Base-by-base conservation (phyloP, 1,140 invertebrate genomes). In the Bursaphelenchus mucronatus region DNA sequence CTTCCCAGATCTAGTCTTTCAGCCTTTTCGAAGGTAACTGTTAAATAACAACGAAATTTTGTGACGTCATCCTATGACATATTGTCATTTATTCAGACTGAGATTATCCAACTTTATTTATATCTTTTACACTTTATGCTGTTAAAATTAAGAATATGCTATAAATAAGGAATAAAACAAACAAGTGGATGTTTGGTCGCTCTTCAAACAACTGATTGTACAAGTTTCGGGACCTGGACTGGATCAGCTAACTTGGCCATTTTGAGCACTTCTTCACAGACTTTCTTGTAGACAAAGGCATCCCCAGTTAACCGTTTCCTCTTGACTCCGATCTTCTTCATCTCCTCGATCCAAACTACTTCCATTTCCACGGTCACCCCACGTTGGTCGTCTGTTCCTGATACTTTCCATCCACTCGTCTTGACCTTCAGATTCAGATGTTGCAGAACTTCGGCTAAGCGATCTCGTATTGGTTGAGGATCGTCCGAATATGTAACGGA, bases 241-340 rank as follows among this genome's bases (percentile, higher is more conserved):
- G 30, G 30, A 30, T 30, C 30, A 30, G 30, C 30, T 3, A 30
- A 5, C 5, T 30, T 39, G 54, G 54, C 54, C 54, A 55, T 55
- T 6, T 55, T n/a, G 19, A 92, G 83, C 44, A 91, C 86, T 82
- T 91, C 87, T 82, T 92, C 90, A 76, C 89, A 90, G n/a, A 90
- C 86, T 64, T 86, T 87, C 79, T 91, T 91, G 78, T 92, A 92
- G 61, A 88, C 87, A 89, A 90, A 91, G 3, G 88, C 86, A 79
- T 91, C 88, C 3, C 90, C 90, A 78, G 89, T 89, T 0, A 91
- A 84, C 61, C 90, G 82, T 76, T 90, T 91, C 46, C 90, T 84
- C 67, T 87, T 83, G 41, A 91, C 88, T 17, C 88, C 89, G 43
- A 90, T 85, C 41, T 86, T 69, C 8, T 82, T 65, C 75, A 79